A percentile compares a stretch with the other conserved stretches of the same genome.
phyloP scores from a whole-genome alignment of 2,888 invertebrate species.

The Tenthredo livida region DNA sequence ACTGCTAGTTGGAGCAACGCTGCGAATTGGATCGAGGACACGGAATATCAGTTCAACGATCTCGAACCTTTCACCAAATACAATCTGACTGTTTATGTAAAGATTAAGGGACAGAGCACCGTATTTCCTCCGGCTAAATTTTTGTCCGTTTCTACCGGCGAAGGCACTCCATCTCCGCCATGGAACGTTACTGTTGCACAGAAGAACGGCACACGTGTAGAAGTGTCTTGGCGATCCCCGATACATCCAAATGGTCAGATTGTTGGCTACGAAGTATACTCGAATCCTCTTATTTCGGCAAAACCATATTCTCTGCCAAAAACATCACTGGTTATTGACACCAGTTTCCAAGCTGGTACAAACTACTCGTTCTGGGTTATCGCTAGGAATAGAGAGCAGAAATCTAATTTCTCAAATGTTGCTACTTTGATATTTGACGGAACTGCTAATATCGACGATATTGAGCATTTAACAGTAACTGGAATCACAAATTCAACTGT shows the following conservation, averaged over 20 bases:
- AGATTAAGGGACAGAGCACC: slow-evolving; percentile 79
- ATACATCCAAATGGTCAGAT: slow-evolving; percentile 83
- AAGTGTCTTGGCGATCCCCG: slow-evolving; percentile 86
- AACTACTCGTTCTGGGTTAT: slow-evolving; percentile 88
- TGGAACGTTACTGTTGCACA: slow-evolving; percentile 84
- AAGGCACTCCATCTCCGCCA: slow-evolving; percentile 87
- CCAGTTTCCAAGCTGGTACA: slow-evolving; percentile 80
- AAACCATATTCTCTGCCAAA: slow-evolving; percentile 72
- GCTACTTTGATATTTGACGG: slow-evolving; percentile 83
- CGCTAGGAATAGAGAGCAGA: slow-evolving; percentile 83
- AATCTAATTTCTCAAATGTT: slow-evolving; percentile 83
- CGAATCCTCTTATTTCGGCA: slow-evolving; percentile 84
- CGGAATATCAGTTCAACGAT: slow-evolving; percentile 82
- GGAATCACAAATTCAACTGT: slow-evolving; percentile 80
- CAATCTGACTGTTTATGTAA: slow-evolving; percentile 89
- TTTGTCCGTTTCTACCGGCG: slow-evolving; percentile 83
- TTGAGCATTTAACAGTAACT: slow-evolving; percentile 80
- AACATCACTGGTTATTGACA: slow-evolving; percentile 80
- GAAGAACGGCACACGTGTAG: slow-evolving; percentile 83
- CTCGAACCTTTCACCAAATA: slow-evolving; percentile 88
- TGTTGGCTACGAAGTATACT: slow-evolving; percentile 83
- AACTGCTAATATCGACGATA: slow-evolving; percentile 82
- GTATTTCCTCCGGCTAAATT: slow-evolving; percentile 84
- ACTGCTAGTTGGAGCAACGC: slow-evolving; percentile 82
- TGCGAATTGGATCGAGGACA: slow-evolving; percentile 83